Evolutionary conservation across 2,888 invertebrate species (phyloP), one percentile per base, ranked within the genome.

Genomic region (Oeneis ivallda): DNA sequence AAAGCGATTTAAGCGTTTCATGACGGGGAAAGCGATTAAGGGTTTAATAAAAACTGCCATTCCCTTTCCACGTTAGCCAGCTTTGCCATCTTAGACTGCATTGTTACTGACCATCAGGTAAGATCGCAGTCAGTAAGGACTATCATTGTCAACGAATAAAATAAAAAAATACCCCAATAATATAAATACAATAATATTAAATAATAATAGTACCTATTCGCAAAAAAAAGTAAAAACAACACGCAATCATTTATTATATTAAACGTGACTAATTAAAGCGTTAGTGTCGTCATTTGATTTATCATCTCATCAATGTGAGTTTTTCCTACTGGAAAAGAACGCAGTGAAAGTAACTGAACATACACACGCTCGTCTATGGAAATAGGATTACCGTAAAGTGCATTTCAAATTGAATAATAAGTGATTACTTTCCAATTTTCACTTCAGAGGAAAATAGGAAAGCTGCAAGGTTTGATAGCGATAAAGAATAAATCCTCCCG

Each of bases 281-380:
- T 43, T 15, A 63, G 26, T 56, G 63, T 65, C 32, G 59, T 43
- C 52, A 53, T 61, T 45, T 62, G 54, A 57, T 62, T 57, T 66
- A 63, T 63, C 60, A 66, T 62, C 64, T 52, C 43, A 64, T 64
- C 57, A 37, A 53, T n/a, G 47, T 60, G 68, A 71, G 67, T 62
- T 72, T 69, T 71, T 72, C 66, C 72, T 71, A 72, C 72, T 76
- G 74, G 76, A 80, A 79, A 84, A 82, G 73, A 76, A 71, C 70
- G 67, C 58, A 84, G 87, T 84, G 88, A 89, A 89, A 89, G 87
- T 73, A 88, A 88, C 85, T 72, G 75, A 65, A 82, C 80, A 81
- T 83, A 75, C 74, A 83, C 80, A 81, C 83, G 76, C 75, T 70
- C 73, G 73, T 71, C 75, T 75, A 78, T 72, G 68, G 65, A 70